Conservation (phyloP, 2,797 vertebrate species). For the Anas georgica region DNA sequence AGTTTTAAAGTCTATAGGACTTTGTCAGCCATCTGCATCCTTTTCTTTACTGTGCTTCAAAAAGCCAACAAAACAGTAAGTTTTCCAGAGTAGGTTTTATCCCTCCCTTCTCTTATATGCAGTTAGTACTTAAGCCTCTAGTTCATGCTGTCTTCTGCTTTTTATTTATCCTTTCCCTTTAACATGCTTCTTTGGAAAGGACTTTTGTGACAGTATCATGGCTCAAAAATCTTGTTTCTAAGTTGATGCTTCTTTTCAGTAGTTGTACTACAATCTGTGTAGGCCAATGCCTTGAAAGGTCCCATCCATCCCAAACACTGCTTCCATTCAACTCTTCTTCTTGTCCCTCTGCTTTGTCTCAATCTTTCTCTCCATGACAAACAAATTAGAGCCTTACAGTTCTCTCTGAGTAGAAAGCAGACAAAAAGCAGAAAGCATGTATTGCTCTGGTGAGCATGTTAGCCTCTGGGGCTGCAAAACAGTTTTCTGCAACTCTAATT, state of each 20-base stretch:
- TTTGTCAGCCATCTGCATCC: background rate
- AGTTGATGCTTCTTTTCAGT: background rate
- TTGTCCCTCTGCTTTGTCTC: background rate
- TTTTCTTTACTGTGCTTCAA: background rate
- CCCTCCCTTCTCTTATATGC: background rate
- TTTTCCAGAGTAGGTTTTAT: background rate
- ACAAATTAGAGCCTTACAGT: background rate
- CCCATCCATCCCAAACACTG: background rate
- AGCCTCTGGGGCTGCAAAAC: background rate
- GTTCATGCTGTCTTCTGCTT: background rate
- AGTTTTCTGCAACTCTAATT: constrained; percentile 18
- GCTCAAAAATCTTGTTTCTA: background rate
- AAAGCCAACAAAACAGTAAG: background rate
- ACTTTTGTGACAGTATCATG: background rate
- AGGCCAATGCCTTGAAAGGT: background rate
- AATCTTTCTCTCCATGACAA: background rate
- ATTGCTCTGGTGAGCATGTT: background rate
- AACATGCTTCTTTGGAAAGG: background rate
- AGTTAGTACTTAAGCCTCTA: background rate
- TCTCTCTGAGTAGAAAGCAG: background rate
- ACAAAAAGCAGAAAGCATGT: background rate
- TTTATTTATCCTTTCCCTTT: background rate
- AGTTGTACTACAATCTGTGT: background rate
- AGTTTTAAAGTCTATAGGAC: background rate
- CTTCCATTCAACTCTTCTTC: background rate